These are phyloP conservation scores for Coptotermes formosanus DNA, from an alignment of 1,140 invertebrate genomes.

Conservation along the genomic window DNA sequence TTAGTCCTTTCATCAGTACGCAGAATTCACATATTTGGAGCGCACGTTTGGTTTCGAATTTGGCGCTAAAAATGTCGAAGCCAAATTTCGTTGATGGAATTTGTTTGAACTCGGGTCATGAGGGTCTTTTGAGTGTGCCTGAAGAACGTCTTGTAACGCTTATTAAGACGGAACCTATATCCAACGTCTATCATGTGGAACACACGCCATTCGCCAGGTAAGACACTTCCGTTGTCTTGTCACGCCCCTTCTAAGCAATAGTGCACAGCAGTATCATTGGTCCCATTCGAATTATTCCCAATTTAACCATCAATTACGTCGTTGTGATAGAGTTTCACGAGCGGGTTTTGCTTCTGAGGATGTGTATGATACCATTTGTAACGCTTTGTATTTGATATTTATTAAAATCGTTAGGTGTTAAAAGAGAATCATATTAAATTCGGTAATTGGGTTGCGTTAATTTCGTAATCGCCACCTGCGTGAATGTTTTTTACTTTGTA, in stretches of 20 bases:
- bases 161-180: constrained; percentile 61
- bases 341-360: no score
- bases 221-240: constrained; percentile 14
- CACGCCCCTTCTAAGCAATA: neutral
- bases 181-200: constrained; percentile 64
- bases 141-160: constrained; percentile 57
- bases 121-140: constrained; percentile 62
- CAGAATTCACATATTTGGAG: neutral
- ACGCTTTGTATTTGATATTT: no score
- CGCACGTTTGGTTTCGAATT: neutral
- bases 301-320: no score
- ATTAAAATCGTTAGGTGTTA: no score
- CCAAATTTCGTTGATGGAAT: constrained; percentile 29
- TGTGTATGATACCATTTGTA: no score
- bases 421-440: no score
- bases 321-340: no score
- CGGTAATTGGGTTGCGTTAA: no score
- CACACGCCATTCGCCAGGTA: constrained; percentile 70
- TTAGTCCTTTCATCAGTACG: neutral
- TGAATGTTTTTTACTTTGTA: no score
- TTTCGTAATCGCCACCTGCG: no score
- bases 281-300: no score
- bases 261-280: neutral
- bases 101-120: constrained; percentile 38
- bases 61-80: constrained; percentile 24